These are phyloP conservation scores for Sebastes itinus DNA, from an alignment of 2,797 vertebrate genomes.

Conservation along the genomic window DNA sequence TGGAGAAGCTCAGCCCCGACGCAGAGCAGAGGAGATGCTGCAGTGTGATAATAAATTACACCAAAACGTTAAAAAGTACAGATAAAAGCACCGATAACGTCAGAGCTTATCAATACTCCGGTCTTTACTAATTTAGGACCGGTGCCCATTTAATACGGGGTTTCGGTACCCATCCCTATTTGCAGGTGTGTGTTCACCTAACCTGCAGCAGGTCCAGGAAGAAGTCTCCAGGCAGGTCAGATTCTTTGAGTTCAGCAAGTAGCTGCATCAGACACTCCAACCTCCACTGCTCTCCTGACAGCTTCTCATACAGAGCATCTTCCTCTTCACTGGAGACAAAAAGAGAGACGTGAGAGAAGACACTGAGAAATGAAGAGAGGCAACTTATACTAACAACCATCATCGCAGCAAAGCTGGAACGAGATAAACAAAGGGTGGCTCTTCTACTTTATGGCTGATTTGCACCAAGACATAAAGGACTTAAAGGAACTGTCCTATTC, in stretches of 20 bases:
- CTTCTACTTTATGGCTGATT: background rate
- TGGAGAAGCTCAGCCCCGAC: no score
- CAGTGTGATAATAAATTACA: no score
- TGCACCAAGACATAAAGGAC: background rate
- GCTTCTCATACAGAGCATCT: constrained; percentile 89
- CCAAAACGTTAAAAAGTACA: no score
- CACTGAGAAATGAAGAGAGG: background rate
- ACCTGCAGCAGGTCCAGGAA: constrained; percentile 93
- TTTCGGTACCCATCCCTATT: no score
- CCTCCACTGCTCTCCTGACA: constrained; percentile 89
- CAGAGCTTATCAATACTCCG: no score
- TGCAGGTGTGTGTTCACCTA: background rate
- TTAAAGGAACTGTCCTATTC: background rate
- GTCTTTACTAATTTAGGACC: no score
- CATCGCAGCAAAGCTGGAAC: background rate
- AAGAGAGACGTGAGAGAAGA: background rate
- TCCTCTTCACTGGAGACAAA: constrained; percentile 85
- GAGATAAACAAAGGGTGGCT: background rate
- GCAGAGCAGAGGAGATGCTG: no score
- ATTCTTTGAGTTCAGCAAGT: constrained; percentile 85
- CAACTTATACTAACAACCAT: background rate
- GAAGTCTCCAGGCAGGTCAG: constrained; percentile 90
- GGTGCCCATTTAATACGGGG: no score
- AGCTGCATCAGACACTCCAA: constrained; percentile 87
- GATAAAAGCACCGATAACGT: no score